Evolutionary conservation across 2,888 invertebrate species (phyloP).

Genomic region (Epinotia bilunana): DNA sequence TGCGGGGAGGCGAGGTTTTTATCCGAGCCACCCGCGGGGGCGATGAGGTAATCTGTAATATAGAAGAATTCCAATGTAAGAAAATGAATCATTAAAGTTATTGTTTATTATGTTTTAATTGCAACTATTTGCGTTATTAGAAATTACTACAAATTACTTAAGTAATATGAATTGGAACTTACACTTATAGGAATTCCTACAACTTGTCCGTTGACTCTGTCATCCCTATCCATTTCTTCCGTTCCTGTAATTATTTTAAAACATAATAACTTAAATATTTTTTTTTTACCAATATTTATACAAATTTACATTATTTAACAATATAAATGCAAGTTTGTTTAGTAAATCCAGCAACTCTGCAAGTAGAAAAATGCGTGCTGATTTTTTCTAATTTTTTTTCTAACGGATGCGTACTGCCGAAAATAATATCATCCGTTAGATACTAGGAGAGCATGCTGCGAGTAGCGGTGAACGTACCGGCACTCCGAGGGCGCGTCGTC

Average conservation of each 20-base stretch:
- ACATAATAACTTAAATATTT: constrained; percentile 45
- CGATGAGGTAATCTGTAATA: constrained; percentile 72
- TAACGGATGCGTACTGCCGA: constrained; percentile 30
- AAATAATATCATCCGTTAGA: constrained; percentile 55
- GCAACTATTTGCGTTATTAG: neutral
- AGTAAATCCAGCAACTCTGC: too few species aligned
- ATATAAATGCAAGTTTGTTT: too few species aligned
- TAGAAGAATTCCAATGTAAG: constrained; percentile 20
- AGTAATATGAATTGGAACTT: constrained; percentile 54
- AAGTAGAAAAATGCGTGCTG: neutral
- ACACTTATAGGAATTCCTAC: constrained; percentile 80
- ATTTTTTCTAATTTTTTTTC: neutral
- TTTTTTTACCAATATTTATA: too few species aligned
- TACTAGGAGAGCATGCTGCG: constrained; percentile 67
- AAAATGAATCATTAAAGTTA: neutral
- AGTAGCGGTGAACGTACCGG: constrained; percentile 66
- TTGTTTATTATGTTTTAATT: neutral
- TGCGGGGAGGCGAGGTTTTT: constrained; percentile 69
- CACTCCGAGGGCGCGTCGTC: constrained; percentile 62
- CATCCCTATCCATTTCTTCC: constrained; percentile 73
- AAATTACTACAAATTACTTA: neutral
- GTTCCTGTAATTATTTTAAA: constrained; percentile 67
- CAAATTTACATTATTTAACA: too few species aligned
- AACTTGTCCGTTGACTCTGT: constrained; percentile 72
- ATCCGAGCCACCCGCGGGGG: constrained; percentile 66